Conservation (phyloP, 2,888 invertebrate genomes). For the Didymodactylos carnosus region DNA sequence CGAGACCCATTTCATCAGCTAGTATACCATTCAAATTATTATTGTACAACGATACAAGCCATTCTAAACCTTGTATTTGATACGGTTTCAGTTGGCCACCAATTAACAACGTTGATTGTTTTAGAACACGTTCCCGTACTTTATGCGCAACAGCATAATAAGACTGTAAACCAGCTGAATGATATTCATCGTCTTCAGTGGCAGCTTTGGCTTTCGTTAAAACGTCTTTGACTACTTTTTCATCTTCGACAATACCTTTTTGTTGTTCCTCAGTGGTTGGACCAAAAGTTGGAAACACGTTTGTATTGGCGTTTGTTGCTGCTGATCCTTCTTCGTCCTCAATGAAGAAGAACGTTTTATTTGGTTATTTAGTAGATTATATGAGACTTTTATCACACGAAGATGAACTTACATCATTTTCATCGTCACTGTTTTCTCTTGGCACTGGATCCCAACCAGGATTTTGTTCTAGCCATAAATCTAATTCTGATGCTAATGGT, state of each 20-base stretch:
- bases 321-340: no score
- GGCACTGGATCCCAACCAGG: slow-evolving; percentile 39
- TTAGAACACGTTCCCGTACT: slow-evolving; percentile 75
- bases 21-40: slow-evolving; percentile 69
- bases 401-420: not conserved
- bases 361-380: no score
- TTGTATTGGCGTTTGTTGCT: no score
- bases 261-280: slow-evolving; percentile 1
- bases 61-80: slow-evolving; percentile 75
- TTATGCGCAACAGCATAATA: slow-evolving; percentile 91
- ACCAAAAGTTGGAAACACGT: not conserved
- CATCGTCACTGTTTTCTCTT: not conserved
- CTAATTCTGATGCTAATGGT: slow-evolving; percentile 28
- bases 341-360: no score
- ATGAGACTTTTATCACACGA: no score
- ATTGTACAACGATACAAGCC: slow-evolving; percentile 84
- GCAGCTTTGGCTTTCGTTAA: slow-evolving; percentile 14
- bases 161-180: not conserved
- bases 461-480: slow-evolving; percentile 31
- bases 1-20: slow-evolving; percentile 14
- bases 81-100: slow-evolving; percentile 89
- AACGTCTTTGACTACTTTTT: slow-evolving; percentile 17
- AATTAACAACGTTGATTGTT: slow-evolving; percentile 77
- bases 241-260: slow-evolving; percentile 5
- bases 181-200: slow-evolving; percentile 11